Conservation (phyloP, 2,888 invertebrate species). For the Dermolepida albohirtum region DNA sequence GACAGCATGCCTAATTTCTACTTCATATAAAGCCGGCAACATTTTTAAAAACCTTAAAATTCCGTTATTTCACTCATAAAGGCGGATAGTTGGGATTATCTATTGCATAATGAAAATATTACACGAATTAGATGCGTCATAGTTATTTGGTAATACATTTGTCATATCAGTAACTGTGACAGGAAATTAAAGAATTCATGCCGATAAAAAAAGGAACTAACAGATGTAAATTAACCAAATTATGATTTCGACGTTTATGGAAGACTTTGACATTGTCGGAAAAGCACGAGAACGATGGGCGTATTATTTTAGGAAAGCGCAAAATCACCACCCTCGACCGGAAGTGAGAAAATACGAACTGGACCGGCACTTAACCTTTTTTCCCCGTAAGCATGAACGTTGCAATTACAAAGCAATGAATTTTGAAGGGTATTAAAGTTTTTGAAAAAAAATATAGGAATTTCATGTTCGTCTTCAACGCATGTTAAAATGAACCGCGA, state of each 20-base stretch:
- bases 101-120: too few species aligned
- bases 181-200: not conserved
- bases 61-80: too few species aligned
- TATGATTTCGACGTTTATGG: not conserved
- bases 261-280: constrained; percentile 11
- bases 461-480: not conserved
- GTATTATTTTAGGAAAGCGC: constrained; percentile 36
- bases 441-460: too few species aligned
- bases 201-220: too few species aligned
- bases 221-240: not conserved
- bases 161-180: not conserved
- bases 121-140: too few species aligned
- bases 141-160: too few species aligned
- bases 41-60: too few species aligned
- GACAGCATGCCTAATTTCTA: too few species aligned
- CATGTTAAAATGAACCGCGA: not conserved
- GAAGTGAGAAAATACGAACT: constrained; percentile 8
- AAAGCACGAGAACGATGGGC: constrained; percentile 33
- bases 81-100: too few species aligned
- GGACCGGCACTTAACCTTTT: constrained; percentile 8
- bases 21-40: too few species aligned
- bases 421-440: too few species aligned
- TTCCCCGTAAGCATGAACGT: not conserved
- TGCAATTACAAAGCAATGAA: not conserved
- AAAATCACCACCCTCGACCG: constrained; percentile 33